A percentile compares a stretch with the other conserved stretches of the same genome.
Conservation (phyloP, 2,797 vertebrate species). For the Rhadinocentrus ornatus region DNA sequence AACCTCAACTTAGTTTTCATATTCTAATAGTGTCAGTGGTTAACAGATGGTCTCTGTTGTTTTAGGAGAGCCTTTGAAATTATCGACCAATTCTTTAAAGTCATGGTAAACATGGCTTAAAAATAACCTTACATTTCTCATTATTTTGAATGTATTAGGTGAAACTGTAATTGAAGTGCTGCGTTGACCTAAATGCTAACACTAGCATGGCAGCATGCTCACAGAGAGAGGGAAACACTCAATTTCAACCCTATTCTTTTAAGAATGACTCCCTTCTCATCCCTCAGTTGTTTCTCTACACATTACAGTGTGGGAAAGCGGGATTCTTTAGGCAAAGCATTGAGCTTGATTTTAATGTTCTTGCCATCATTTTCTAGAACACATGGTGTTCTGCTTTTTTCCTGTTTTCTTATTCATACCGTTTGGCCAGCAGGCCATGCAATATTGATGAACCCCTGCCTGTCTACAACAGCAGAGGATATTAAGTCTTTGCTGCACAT, state of each 20-base stretch:
- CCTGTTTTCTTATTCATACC: neutral
- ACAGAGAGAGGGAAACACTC: neutral
- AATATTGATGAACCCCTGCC: neutral
- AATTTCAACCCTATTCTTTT: neutral
- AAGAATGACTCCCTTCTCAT: neutral
- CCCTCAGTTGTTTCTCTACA: neutral
- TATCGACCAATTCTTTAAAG: too few relatives aligned
- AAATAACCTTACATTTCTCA: neutral
- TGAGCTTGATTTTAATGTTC: neutral
- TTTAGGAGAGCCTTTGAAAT: too few relatives aligned
- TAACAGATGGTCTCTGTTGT: neutral
- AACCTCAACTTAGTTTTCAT: neutral
- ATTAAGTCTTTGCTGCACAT: neutral
- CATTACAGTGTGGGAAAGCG: neutral
- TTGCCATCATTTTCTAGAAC: neutral
- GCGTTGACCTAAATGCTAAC: constrained; percentile 23
- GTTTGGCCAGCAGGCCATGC: neutral
- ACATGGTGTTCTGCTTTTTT: neutral
- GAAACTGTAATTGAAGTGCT: neutral
- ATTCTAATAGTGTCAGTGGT: neutral
- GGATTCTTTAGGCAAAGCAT: neutral
- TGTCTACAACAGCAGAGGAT: neutral
- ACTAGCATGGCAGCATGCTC: constrained; percentile 14
- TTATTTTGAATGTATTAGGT: neutral
- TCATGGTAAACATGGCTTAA: neutral